Percentiles rank a stretch among this genome's conserved stretches.
Conservation (phyloP, 2,888 invertebrate species). For the Melieria picta region DNA sequence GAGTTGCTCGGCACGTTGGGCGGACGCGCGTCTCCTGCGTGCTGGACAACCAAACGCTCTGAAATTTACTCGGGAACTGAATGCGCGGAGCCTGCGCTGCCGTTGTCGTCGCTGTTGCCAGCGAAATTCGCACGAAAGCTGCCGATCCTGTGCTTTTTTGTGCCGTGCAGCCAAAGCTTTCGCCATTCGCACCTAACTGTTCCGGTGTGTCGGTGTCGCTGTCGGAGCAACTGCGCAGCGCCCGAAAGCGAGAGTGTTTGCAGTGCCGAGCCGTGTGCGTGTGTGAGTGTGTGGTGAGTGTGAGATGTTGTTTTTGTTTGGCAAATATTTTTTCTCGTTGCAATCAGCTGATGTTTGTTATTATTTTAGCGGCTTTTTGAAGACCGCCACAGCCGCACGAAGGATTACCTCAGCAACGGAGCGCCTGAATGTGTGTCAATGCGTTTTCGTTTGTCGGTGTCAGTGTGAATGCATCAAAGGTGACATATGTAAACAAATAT, state of each 20-base stretch:
- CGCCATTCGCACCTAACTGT: conserved; percentile 48
- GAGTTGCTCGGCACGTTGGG: conserved; percentile 1
- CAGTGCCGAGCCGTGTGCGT: neutral
- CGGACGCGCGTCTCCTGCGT: conserved; percentile 17
- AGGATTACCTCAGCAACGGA: neutral
- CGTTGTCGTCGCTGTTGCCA: too few species aligned
- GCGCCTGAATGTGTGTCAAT: too few species aligned
- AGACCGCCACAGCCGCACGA: neutral
- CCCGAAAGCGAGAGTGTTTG: conserved; percentile 45
- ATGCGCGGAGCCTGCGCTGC: conserved; percentile 23
- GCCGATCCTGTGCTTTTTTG: too few species aligned
- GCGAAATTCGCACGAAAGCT: too few species aligned
- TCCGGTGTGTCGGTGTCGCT: too few species aligned
- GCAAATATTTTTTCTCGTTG: conserved; percentile 16
- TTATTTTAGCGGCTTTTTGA: conserved; percentile 34
- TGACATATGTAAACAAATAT: too few species aligned
- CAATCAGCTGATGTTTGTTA: conserved; percentile 58
- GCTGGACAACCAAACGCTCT: conserved; percentile 50
- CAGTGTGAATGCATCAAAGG: too few species aligned
- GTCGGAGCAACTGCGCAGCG: conserved; percentile 22
- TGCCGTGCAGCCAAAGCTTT: conserved; percentile 47
- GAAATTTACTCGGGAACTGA: conserved; percentile 56
- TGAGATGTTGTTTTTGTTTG: conserved; percentile 31
- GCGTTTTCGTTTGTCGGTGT: too few species aligned
- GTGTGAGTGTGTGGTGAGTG: neutral